These are phyloP conservation scores for Alentia gelatinosa DNA, from an alignment of 2,888 invertebrate species.

Conservation along the genomic window DNA sequence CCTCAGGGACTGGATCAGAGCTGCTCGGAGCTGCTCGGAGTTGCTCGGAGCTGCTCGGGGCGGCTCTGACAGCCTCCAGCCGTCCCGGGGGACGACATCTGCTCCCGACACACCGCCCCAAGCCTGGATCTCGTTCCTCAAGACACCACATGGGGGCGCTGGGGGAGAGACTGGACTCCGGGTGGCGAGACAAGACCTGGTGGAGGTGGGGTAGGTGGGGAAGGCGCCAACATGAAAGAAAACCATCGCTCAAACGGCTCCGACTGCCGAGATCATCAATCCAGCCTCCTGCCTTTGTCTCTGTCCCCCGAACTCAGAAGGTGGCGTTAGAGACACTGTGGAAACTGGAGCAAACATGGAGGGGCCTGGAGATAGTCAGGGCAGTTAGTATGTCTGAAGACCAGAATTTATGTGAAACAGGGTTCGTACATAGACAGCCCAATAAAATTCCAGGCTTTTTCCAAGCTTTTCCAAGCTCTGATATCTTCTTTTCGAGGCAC, in stretches of 20 bases:
- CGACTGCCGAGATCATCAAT: background rate
- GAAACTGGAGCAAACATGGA: too few relatives aligned
- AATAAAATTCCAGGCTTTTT: too few relatives aligned
- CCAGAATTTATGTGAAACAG: too few relatives aligned
- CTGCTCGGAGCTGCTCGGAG: background rate
- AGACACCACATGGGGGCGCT: background rate
- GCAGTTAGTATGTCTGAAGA: too few relatives aligned
- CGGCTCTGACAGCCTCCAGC: background rate
- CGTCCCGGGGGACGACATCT: background rate
- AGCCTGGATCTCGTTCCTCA: background rate
- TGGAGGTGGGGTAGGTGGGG: background rate
- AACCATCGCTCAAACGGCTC: background rate
- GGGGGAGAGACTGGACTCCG: background rate
- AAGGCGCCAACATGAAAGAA: background rate
- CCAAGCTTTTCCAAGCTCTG: too few relatives aligned
- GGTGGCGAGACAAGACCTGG: background rate
- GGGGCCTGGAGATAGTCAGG: too few relatives aligned
- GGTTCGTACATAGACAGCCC: too few relatives aligned
- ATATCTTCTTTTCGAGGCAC: too few relatives aligned
- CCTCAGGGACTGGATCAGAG: background rate
- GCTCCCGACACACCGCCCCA: background rate
- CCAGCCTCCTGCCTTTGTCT: background rate
- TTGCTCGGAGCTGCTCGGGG: background rate
- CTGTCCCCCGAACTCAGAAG: background rate
- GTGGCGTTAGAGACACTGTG: background rate